Base-by-base conservation (phyloP, 2,888 invertebrate genomes). In the Latrodectus hesperus region DNA sequence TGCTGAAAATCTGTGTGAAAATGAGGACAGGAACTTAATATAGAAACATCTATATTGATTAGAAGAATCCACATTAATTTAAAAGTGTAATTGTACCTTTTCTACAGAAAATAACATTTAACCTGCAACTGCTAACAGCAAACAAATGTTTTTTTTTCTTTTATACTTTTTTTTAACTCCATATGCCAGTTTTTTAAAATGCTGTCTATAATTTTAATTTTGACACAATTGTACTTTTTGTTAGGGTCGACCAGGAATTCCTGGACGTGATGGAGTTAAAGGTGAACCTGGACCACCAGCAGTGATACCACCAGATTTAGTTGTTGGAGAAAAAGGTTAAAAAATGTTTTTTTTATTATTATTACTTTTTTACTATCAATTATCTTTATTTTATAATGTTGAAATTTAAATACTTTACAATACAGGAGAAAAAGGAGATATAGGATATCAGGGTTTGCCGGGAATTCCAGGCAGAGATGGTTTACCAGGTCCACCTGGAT, bases 281-380 rank as follows among this genome's bases (percentile, higher is more conserved):
- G 92, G 92, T 16, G 90, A 90, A 17, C 91, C 91, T 77, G 92
- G 92, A 71, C 91, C 91, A 52, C 94, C 94, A 90, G 95, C 95
- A 17, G 51, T 89, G 38, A 87, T 90, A 65, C 88, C 89, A 8
- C 64, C 85, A 26, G 86, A 89, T 75, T 70, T 88, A 70, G 73
- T 88, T 22, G 17, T 89, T 17, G 90, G 89, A 64, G 78, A 78
- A 51, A 77, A 88, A 74, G 88, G 89, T 67, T 64, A 49, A 22
- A n/a, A 64, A 16, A 52, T 49, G 10, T 76, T 51, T n/a, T 22
- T 70, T 64, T 72, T 8, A 49, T 49, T 22, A 52, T 9, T 9
- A 16, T 14, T n/a, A 72, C 10, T 26, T 49, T 51, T 11, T 72
- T 9, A 12, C 11, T 68, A 9, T 68, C 22, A 11, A 22, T 17